These are phyloP conservation scores for Synergus laeviventris DNA, from an alignment of 2,888 invertebrate genomes.

Conservation along the genomic window DNA sequence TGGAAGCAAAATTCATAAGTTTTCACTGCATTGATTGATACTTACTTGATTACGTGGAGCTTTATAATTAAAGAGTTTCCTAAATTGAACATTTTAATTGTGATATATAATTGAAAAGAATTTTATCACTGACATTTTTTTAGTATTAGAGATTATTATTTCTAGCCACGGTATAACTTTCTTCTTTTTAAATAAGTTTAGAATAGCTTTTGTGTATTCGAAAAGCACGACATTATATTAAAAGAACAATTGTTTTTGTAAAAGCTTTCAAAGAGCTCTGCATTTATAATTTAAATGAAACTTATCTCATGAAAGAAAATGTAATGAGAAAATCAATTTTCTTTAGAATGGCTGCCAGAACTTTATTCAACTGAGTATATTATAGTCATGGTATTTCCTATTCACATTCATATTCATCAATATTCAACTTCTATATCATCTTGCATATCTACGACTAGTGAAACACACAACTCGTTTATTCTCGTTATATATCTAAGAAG, in stretches of 20 bases:
- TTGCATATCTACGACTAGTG: neutral
- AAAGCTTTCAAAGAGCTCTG: conserved; percentile 11
- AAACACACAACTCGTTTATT: neutral
- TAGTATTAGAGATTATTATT: neutral
- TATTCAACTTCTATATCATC: neutral
- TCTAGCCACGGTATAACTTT: neutral
- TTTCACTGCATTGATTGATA: neutral
- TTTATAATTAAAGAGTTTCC: neutral
- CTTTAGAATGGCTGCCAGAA: neutral
- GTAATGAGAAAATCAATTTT: conserved; percentile 13
- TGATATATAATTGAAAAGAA: conserved; percentile 35
- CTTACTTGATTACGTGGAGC: neutral
- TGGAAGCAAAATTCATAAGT: neutral
- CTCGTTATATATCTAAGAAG: neutral
- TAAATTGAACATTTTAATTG: too few relatives aligned
- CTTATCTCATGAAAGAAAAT: conserved; percentile 17
- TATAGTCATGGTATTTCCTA: neutral
- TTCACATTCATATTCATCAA: neutral
- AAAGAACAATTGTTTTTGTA: neutral
- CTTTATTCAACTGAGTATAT: neutral
- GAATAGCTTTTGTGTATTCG: conserved; percentile 9
- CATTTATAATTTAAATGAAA: conserved; percentile 9
- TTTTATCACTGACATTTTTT: neutral
- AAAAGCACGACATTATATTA: neutral
- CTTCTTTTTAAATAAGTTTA: conserved; percentile 2